Percentiles rank a stretch among this genome's conserved stretches.
phyloP scores from a whole-genome alignment of 2,888 invertebrate species.

The Temnothorax ravouxi region DNA sequence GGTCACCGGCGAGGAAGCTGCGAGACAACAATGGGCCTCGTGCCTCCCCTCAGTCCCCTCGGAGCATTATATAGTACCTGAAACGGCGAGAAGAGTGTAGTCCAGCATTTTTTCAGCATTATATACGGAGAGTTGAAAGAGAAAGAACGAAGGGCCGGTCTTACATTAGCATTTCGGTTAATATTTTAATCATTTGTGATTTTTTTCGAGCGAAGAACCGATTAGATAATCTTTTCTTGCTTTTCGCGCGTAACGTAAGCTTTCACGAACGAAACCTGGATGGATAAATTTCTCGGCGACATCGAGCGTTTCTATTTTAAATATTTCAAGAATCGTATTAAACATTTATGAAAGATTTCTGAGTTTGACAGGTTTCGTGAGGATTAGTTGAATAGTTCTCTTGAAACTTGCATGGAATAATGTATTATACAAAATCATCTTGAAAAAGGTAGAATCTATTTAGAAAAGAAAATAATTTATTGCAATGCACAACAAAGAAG shows the following conservation, averaged over 20 bases:
- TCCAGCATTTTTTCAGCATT: background rate
- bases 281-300: background rate
- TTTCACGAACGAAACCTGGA: background rate
- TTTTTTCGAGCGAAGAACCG: background rate
- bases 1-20: background rate
- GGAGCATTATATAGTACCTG: background rate
- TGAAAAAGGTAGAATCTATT: background rate
- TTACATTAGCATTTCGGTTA: background rate
- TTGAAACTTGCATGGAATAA: background rate
- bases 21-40: background rate
- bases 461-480: too few species aligned
- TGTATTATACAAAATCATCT: background rate
- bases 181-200: background rate
- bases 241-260: background rate
- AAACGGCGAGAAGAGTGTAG: background rate
- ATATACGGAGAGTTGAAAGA: background rate
- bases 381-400: background rate
- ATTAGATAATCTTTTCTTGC: too few species aligned
- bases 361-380: background rate
- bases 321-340: background rate
- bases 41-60: background rate
- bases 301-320: background rate
- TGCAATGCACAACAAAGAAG: too few species aligned
- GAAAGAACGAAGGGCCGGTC: background rate
- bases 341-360: background rate